These are phyloP conservation scores for Oryzias javanicus DNA, from an alignment of 2,113 vertebrate species.

Conservation along the genomic window DNA sequence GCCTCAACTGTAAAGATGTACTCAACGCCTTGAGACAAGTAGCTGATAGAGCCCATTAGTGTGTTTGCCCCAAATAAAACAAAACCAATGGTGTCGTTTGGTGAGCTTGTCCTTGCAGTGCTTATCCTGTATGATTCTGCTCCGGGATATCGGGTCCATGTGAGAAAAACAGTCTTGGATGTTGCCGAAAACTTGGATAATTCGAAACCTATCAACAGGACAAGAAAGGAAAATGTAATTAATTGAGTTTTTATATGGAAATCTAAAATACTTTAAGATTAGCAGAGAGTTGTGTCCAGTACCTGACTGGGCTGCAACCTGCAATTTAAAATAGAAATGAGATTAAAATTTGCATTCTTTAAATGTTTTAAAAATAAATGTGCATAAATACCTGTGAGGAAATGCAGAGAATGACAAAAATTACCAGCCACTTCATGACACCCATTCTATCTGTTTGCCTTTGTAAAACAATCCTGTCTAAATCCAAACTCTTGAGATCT, in stretches of 20 bases:
- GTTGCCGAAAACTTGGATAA: slow-evolving; percentile 65
- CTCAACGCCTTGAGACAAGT: slow-evolving; percentile 62
- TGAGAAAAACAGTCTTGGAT: slow-evolving; percentile 69
- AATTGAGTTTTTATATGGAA: too few species aligned
- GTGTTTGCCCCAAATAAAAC: slow-evolving; percentile 70
- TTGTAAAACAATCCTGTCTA: slow-evolving; percentile 16
- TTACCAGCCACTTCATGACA: slow-evolving; percentile 43
- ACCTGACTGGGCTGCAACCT: slow-evolving; percentile 54
- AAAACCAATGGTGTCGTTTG: slow-evolving; percentile 37
- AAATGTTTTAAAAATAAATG: not conserved
- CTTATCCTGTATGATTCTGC: slow-evolving; percentile 76
- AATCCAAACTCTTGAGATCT: slow-evolving; percentile 2
- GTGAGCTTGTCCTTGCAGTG: slow-evolving; percentile 50
- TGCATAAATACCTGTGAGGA: slow-evolving; percentile 67
- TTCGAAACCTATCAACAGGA: slow-evolving; percentile 36
- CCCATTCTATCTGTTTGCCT: slow-evolving; percentile 37
- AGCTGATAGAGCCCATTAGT: slow-evolving; percentile 73
- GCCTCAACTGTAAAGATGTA: slow-evolving; percentile 72
- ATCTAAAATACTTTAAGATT: not conserved
- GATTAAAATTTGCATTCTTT: slow-evolving; percentile 3
- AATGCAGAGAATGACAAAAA: slow-evolving; percentile 55
- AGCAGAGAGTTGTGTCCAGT: slow-evolving; percentile 9
- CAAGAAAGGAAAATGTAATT: too few species aligned
- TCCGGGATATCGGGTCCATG: slow-evolving; percentile 66
- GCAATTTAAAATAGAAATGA: slow-evolving; percentile 29